Evolutionary conservation across 2,113 vertebrate species (phyloP), one percentile per base, ranked within the genome.

Genomic region (Tringa solitaria): DNA sequence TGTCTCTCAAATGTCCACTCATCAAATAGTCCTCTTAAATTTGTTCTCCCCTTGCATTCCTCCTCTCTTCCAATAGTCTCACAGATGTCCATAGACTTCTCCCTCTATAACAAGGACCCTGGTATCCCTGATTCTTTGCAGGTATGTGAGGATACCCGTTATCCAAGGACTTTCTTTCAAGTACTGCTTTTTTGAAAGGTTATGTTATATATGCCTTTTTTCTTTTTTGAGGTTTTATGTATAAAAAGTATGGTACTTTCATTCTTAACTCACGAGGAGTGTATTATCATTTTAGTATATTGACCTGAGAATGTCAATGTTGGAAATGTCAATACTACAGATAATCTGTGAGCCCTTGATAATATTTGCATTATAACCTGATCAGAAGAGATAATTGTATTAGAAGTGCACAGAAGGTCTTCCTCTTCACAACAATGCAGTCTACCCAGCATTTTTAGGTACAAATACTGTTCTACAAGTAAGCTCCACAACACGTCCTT

Each of bases 281-380:
- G 14, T 82, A 89, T 95, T 94, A 87, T 72, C 61, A 97, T 94
- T 96, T 91, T 78, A 84, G 18, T 90, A 76, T 83, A 95, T 73
- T 95, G 96, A 97, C 84, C 87, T 57, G 27, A 86, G 65, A 94
- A 92, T 89, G 90, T 78, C 70, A 90, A 19, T 69, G 10, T 65
- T 85, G 50, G 56, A 84, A 96, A 87, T 54, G 45, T 91, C 74
- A 94, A 57, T 93, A 84, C 35, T 68, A 68, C 10, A 93, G 60
- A 86, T 84, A 87, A 89, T 21, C 19, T 82, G 21, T 60, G 11
- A 95, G 24, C 19, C 64, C 84, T 93, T 27, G 7, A 93, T 90
- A 82, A 78, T 65, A 94, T 96, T 96, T 96, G 89, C 89, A 94
- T 94, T 92, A 76, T 90, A 97, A 96, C 27, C 10, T 73, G 60